Conservation (phyloP, 2,888 invertebrate genomes). For the Parelbella ahira region DNA sequence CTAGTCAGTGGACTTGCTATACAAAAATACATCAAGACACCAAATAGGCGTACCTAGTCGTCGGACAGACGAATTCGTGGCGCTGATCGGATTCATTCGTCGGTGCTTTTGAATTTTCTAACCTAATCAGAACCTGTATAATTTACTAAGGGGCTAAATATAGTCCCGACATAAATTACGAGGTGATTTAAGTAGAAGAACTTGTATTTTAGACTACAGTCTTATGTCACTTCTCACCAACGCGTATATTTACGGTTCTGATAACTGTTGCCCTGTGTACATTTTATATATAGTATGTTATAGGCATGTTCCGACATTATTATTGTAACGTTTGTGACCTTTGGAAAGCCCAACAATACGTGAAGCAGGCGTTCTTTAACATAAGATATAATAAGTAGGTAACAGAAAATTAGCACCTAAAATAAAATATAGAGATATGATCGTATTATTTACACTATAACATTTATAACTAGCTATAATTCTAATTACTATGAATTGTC, state of each 20-base stretch:
- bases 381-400: constrained; percentile 40
- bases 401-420: constrained; percentile 69
- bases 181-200: constrained; percentile 80
- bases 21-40: constrained; percentile 27
- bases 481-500: constrained; percentile 61
- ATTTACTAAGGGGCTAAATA: constrained; percentile 68
- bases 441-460: constrained; percentile 28
- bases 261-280: constrained; percentile 60
- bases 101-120: constrained; percentile 67
- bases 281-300: constrained; percentile 35
- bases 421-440: constrained; percentile 67
- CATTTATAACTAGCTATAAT: constrained; percentile 56
- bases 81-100: constrained; percentile 54
- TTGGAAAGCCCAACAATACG: constrained; percentile 35
- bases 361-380: constrained; percentile 35
- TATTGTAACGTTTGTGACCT: constrained; percentile 50
- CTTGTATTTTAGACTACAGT: constrained; percentile 59
- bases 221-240: constrained; percentile 72
- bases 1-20: constrained; percentile 19
- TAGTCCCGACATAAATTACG: constrained; percentile 75
- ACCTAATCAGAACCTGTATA: constrained; percentile 81
- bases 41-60: constrained; percentile 35
- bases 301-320: constrained; percentile 33
- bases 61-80: constrained; percentile 52
- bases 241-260: constrained; percentile 66